A percentile compares a stretch with the other conserved stretches of the same genome.
phyloP scores from a whole-genome alignment of 2,888 invertebrate species.

The Dorcus hopei region DNA sequence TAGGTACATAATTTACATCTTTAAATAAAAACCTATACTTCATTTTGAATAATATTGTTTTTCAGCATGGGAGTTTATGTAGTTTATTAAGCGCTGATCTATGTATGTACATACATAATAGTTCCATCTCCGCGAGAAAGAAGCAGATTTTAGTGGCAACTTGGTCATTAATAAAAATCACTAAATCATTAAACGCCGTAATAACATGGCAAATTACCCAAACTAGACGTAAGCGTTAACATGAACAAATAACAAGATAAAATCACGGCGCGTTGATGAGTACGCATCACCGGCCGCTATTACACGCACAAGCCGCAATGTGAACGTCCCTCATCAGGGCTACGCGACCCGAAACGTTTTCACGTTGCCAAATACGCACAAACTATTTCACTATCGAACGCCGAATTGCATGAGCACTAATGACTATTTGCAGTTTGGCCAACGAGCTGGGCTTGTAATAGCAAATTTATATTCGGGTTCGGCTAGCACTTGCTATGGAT shows the following conservation, averaged over 20 bases:
- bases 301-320: conserved; percentile 14
- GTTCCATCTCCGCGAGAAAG: too few species aligned
- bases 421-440: not conserved
- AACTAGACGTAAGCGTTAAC: not conserved
- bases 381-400: conserved; percentile 5
- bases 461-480: not conserved
- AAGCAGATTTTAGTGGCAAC: too few species aligned
- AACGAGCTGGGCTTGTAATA: not conserved
- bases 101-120: too few species aligned
- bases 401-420: conserved; percentile 1
- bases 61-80: too few species aligned
- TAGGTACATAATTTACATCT: too few species aligned
- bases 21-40: too few species aligned
- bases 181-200: not conserved
- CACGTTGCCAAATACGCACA: not conserved
- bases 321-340: not conserved
- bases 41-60: too few species aligned
- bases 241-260: conserved; percentile 11
- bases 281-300: conserved; percentile 16
- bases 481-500: not conserved
- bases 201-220: conserved; percentile 1
- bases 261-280: conserved; percentile 11
- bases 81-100: too few species aligned
- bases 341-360: not conserved
- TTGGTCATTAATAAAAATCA: not conserved